Conservation (phyloP, 2,113 vertebrate species). For the Vireo altiloquus region DNA sequence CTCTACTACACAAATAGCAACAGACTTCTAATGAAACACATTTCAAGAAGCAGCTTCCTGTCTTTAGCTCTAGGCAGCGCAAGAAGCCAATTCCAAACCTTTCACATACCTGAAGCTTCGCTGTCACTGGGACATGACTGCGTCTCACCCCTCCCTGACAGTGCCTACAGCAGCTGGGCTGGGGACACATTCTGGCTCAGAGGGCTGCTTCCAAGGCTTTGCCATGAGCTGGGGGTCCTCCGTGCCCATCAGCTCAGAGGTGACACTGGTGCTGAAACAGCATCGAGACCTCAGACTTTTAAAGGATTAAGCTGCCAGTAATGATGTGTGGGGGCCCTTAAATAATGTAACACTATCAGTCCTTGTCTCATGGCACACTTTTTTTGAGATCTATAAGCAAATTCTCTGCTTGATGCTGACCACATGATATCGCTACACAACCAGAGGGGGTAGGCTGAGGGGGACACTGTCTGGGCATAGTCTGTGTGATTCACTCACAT, state of each 20-base stretch:
- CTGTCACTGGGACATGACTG: neutral
- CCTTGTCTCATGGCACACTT: neutral
- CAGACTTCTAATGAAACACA: neutral
- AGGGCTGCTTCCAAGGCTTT: neutral
- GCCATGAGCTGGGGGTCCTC: neutral
- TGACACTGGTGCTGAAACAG: neutral
- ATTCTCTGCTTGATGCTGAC: neutral
- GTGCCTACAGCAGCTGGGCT: neutral
- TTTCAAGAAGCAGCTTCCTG: neutral
- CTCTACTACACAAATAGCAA: neutral
- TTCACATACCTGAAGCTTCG: fast-evolving
- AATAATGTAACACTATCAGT: neutral
- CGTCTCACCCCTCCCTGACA: neutral
- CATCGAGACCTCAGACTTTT: neutral
- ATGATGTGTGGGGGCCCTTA: fast-evolving
- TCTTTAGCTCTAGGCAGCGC: neutral
- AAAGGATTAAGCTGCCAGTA: neutral
- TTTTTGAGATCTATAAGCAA: neutral
- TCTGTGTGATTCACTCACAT: neutral
- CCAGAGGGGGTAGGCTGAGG: neutral
- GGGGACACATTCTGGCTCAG: fast-evolving
- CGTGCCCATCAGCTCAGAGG: fast-evolving
- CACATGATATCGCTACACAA: neutral
- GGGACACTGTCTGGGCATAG: neutral
- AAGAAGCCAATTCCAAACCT: neutral